Evolutionary conservation across 2,888 invertebrate genomes (phyloP).

Genomic region (Brachypalpus laphriformis): DNA sequence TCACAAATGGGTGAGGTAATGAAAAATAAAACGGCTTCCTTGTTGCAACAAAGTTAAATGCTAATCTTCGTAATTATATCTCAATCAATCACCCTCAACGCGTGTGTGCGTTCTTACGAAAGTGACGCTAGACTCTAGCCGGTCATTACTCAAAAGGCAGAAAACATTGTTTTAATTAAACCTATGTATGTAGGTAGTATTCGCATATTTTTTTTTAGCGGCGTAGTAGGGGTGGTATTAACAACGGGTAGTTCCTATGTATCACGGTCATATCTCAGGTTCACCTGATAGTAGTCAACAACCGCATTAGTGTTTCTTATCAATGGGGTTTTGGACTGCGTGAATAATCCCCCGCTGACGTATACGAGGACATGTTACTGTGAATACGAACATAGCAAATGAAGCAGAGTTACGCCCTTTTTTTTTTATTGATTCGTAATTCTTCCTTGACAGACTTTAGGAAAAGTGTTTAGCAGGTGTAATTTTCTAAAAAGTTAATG

Average conservation of each 20-base stretch:
- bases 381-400: too few relatives aligned
- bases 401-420: too few relatives aligned
- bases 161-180: constrained; percentile 4
- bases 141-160: neutral
- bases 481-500: too few relatives aligned
- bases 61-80: constrained; percentile 3
- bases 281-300: neutral
- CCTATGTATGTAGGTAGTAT: too few relatives aligned
- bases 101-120: neutral
- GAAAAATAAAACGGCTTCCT: neutral
- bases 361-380: too few relatives aligned
- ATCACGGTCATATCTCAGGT: neutral
- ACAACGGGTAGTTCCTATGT: neutral
- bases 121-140: neutral
- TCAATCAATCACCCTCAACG: constrained; percentile 6
- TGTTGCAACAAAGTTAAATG: constrained; percentile 1
- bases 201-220: neutral
- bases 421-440: too few relatives aligned
- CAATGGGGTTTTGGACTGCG: neutral
- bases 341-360: neutral
- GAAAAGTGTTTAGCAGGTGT: too few relatives aligned
- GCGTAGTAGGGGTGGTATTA: neutral
- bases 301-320: neutral
- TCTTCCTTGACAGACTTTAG: too few relatives aligned
- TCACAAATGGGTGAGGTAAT: neutral